These are phyloP conservation scores for Thaumetopoea pityocampa DNA, from an alignment of 1,140 invertebrate species.

Conservation along the genomic window DNA sequence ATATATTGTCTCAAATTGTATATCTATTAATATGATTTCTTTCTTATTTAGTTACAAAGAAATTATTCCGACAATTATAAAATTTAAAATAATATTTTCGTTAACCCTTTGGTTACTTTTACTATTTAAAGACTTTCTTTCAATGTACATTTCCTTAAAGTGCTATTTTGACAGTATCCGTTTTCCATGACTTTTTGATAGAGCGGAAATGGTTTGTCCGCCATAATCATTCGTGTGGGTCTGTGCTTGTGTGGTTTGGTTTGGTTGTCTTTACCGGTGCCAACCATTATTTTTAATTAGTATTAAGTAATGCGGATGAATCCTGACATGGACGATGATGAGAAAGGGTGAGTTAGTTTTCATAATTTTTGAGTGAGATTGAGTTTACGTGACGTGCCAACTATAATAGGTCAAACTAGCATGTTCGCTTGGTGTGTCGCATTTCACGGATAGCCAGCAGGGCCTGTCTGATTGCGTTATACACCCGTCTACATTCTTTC, in stretches of 20 bases:
- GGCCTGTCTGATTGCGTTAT: slow-evolving; percentile 36
- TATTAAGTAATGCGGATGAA: slow-evolving; percentile 78
- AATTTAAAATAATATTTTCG: too few species aligned
- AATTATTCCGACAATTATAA: too few species aligned
- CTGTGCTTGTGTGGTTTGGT: slow-evolving; percentile 76
- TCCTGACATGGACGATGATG: slow-evolving; percentile 77
- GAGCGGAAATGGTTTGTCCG: slow-evolving; percentile 76
- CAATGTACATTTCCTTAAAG: background rate
- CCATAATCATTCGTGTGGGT: slow-evolving; percentile 77
- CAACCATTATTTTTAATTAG: slow-evolving; percentile 76
- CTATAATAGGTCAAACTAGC: slow-evolving; percentile 75
- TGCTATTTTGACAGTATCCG: slow-evolving; percentile 45
- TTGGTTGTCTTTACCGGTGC: slow-evolving; percentile 75
- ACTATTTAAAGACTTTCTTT: too few species aligned
- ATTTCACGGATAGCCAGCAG: slow-evolving; percentile 67
- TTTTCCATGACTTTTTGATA: slow-evolving; percentile 65
- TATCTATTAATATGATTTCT: too few species aligned
- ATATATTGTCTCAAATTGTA: too few species aligned
- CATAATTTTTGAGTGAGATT: slow-evolving; percentile 30
- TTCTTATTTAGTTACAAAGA: too few species aligned
- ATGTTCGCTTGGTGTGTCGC: slow-evolving; percentile 74
- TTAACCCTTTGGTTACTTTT: too few species aligned
- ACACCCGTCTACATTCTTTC: slow-evolving; percentile 6
- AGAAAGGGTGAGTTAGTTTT: slow-evolving; percentile 73
- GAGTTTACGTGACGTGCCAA: slow-evolving; percentile 35